These are phyloP conservation scores for Epizoanthus fatuus DNA, from an alignment of 92 coral and sea anemone genomes.

Conservation along the genomic window DNA sequence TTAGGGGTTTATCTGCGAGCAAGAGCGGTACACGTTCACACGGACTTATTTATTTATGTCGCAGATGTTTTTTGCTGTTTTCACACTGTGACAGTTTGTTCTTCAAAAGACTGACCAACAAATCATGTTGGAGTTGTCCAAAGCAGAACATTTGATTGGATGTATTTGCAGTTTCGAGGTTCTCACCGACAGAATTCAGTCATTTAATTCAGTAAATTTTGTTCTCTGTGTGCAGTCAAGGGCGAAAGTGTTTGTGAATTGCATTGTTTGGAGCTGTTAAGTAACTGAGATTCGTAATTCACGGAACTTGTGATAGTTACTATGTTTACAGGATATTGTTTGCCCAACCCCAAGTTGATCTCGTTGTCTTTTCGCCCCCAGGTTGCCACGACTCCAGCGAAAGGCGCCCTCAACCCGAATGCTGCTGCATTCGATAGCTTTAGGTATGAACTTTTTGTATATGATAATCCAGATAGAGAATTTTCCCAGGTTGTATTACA, in stretches of 20 bases:
- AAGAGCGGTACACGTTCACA: conserved; percentile 17
- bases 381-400: conserved; percentile 50
- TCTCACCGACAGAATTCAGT: conserved; percentile 29
- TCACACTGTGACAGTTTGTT: conserved; percentile 23
- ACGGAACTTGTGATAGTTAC: conserved; percentile 29
- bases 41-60: conserved; percentile 18
- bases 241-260: conserved; percentile 26
- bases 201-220: conserved; percentile 27
- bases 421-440: conserved; percentile 45
- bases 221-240: conserved; percentile 41
- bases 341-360: background rate
- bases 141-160: conserved; percentile 17
- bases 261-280: conserved; percentile 33
- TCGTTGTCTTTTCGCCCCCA: conserved; percentile 12
- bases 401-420: conserved; percentile 55
- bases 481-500: too few relatives aligned
- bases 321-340: conserved; percentile 31
- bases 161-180: conserved; percentile 16
- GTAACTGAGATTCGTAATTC: conserved; percentile 27
- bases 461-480: too few relatives aligned
- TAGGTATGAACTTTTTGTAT: conserved; percentile 7
- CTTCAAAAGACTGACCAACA: background rate
- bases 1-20: conserved; percentile 25
- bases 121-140: background rate
- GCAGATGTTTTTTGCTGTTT: conserved; percentile 33